phyloP scores from a whole-genome alignment of 2,888 invertebrate species.

The Habrosyne pyritoides region DNA sequence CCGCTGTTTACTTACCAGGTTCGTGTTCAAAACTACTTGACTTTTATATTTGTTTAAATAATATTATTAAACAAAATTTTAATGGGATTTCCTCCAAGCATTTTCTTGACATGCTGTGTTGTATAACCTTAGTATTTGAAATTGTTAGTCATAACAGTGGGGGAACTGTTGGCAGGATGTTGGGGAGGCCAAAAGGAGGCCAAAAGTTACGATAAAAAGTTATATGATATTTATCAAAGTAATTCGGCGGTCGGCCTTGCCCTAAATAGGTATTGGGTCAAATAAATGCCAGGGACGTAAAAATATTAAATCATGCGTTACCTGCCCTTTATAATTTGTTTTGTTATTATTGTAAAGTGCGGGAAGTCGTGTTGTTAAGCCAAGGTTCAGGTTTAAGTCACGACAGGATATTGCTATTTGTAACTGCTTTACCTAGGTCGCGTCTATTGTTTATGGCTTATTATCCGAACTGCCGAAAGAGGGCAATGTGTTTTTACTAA shows the following conservation, averaged over 20 bases:
- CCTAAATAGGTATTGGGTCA: conserved; percentile 55
- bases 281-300: conserved; percentile 47
- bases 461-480: neutral
- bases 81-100: neutral
- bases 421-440: too few relatives aligned
- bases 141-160: neutral
- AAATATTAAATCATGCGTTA: conserved; percentile 18
- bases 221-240: conserved; percentile 64
- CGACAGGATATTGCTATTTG: neutral
- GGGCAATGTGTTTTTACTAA: too few relatives aligned
- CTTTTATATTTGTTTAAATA: neutral
- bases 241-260: conserved; percentile 55
- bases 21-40: conserved; percentile 18
- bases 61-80: neutral
- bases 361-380: neutral
- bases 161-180: neutral
- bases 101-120: too few relatives aligned
- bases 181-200: neutral
- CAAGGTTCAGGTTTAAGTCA: neutral
- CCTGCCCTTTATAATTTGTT: neutral
- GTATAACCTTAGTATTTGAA: neutral
- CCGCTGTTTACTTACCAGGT: conserved; percentile 6
- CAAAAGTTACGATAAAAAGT: conserved; percentile 54
- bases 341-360: neutral
- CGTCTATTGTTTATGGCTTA: too few relatives aligned